Base-by-base conservation (phyloP, 2,888 invertebrate genomes). In the Zaprionus obscuricornis region DNA sequence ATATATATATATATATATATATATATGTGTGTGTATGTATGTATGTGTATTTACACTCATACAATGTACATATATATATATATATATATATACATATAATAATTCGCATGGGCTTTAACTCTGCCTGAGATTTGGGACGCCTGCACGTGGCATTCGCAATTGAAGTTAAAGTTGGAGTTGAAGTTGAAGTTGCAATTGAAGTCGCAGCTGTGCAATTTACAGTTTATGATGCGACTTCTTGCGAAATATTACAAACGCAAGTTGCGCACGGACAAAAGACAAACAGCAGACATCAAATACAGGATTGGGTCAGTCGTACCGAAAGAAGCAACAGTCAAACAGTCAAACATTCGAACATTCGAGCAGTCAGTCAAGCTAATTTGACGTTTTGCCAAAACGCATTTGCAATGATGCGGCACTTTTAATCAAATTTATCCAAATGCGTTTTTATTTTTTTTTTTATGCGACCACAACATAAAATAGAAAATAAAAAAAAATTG, bases 71-170 rank as follows among this genome's bases (percentile, higher is more conserved):
- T 40, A 20, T 11, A 55, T 26, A 27, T 4, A 29, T 18, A 16
- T 17, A 40, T 36, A 29, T 14, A 22, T 34, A 42, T 24, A 1
- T 11, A 33, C 18, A 31, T 36, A 55, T 34, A 37, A 47, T 22
- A 64, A 26, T 69, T 70, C 74, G 70, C 73, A 69, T 76, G 55
- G 73, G 66, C 60, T 62, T 45, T 45, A 34, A n/a, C n/a, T n/a
- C 55, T 39, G 47, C 26, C 45, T 66, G 76, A 39, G 63, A 74
- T 62, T 69, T 29, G 52, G 69, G 59, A 56, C 58, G 85, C 78
- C 66, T 81, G 85, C 81, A 81, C 81, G 87, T 81, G 87, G 87
- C 84, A 86, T n/a, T n/a, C n/a, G n/a, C n/a, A n/a, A n/a, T n/a
- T n/a, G n/a, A n/a, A n/a, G n/a, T n/a, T n/a, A n/a, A n/a, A n/a